A percentile compares a stretch with the other conserved stretches of the same genome.
Evolutionary conservation across 2,113 vertebrate species (phyloP).

Genomic region (Hippocampus comes): DNA sequence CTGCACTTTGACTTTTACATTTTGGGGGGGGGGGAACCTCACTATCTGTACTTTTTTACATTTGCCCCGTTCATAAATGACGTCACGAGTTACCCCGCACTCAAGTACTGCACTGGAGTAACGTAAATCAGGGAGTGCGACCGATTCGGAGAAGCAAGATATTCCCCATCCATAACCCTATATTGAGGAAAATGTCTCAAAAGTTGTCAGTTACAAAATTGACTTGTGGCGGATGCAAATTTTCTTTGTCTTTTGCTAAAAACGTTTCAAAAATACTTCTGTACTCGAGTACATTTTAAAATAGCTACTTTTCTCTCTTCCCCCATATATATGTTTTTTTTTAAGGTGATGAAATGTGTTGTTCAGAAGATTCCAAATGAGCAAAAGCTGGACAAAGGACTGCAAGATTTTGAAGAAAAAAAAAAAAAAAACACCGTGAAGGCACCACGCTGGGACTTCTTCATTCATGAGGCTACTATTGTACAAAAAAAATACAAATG

Average conservation of each 20-base stretch:
- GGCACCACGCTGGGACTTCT: slow-evolving; percentile 27
- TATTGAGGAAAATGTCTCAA: background rate
- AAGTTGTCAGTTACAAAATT: background rate
- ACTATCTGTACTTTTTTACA: too few species aligned
- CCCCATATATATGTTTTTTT: background rate
- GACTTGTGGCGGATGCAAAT: background rate
- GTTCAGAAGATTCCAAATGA: background rate
- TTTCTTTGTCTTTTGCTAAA: background rate
- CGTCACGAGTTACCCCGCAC: too few species aligned
- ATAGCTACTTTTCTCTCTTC: background rate
- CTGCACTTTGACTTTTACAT: too few species aligned
- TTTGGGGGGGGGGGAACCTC: too few species aligned
- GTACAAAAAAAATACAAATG: slow-evolving; percentile 66
- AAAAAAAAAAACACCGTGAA: slow-evolving; percentile 2
- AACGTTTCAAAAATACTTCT: too few species aligned
- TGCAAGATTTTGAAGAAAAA: background rate
- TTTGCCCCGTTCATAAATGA: too few species aligned
- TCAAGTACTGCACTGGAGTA: too few species aligned
- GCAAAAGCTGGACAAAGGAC: background rate
- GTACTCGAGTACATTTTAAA: too few species aligned
- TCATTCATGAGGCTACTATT: slow-evolving; percentile 70
- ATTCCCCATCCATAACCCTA: background rate
- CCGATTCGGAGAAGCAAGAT: background rate
- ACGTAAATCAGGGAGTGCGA: too few species aligned
- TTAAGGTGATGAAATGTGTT: slow-evolving; percentile 1